A percentile compares a stretch with the other conserved stretches of the same genome.
Evolutionary conservation across 1,140 invertebrate species (phyloP).

Genomic region (Apis cerana): DNA sequence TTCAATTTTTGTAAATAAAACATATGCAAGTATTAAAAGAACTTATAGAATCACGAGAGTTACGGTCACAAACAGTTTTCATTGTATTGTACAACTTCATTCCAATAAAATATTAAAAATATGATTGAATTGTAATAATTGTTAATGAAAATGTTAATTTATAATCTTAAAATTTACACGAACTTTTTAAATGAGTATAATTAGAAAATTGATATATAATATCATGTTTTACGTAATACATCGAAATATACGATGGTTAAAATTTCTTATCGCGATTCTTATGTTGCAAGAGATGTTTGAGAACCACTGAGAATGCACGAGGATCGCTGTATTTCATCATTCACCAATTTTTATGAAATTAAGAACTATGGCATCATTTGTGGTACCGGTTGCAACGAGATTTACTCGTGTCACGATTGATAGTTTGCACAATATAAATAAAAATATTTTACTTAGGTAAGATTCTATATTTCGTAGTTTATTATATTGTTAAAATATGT

Average conservation of each 20-base stretch:
- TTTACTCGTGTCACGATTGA: slow-evolving; percentile 67
- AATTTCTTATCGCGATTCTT: background rate
- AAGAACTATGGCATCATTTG: slow-evolving; percentile 68
- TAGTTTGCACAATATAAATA: slow-evolving; percentile 67
- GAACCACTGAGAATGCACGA: slow-evolving; percentile 50
- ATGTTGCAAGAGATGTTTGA: slow-evolving; percentile 17
- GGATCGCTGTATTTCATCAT: slow-evolving; percentile 52
- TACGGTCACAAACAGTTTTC: slow-evolving; percentile 48
- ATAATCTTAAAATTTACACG: background rate
- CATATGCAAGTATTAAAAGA: slow-evolving; percentile 36
- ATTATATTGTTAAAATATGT: background rate
- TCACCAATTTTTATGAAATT: slow-evolving; percentile 19
- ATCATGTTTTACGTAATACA: slow-evolving; percentile 25
- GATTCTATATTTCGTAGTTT: background rate
- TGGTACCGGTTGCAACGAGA: slow-evolving; percentile 67
- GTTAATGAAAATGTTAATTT: slow-evolving; percentile 12
- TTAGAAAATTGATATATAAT: background rate
- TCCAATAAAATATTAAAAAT: slow-evolving; percentile 64
- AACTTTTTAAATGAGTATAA: background rate
- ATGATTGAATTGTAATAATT: slow-evolving; percentile 13
- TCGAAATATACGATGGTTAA: background rate
- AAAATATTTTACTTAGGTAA: slow-evolving; percentile 67
- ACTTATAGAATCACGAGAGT: slow-evolving; percentile 33
- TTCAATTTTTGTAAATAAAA: slow-evolving; percentile 62
- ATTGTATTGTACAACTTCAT: slow-evolving; percentile 66